These are phyloP conservation scores for Electrona antarctica DNA, from an alignment of 2,113 vertebrate species.

Conservation along the genomic window DNA sequence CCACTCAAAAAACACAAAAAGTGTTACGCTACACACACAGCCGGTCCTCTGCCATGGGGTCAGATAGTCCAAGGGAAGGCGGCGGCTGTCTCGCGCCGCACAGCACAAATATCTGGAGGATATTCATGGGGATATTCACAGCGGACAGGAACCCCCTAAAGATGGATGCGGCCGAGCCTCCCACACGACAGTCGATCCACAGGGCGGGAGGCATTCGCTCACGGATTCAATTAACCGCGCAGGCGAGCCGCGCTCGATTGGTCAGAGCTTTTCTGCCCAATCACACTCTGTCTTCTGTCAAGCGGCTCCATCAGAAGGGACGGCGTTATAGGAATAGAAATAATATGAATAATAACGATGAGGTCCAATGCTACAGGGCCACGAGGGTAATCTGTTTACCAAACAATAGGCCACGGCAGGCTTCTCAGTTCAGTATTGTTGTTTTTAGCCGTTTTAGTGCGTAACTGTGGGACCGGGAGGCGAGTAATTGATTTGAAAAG, in stretches of 20 bases:
- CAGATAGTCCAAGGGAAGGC: not conserved
- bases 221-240: constrained; percentile 79
- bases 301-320: constrained; percentile 37
- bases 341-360: constrained; percentile 23
- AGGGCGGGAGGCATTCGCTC: constrained; percentile 70
- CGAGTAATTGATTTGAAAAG: not conserved
- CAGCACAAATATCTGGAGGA: constrained; percentile 28
- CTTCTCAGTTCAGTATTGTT: not conserved
- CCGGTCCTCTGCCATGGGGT: constrained; percentile 6
- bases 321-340: constrained; percentile 6
- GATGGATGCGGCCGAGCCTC: constrained; percentile 58
- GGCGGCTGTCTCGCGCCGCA: constrained; percentile 9
- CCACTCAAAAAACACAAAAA: no score
- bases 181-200: constrained; percentile 63
- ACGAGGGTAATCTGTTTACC: not conserved
- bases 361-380: constrained; percentile 3
- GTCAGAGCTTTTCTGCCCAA: constrained; percentile 60
- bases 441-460: not conserved
- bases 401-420: not conserved
- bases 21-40: not conserved
- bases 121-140: constrained; percentile 63
- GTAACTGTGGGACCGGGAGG: not conserved
- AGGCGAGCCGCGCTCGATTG: constrained; percentile 67
- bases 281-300: constrained; percentile 72
- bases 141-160: constrained; percentile 31